Base-by-base conservation (phyloP, 64 coral and sea anemone species). In the Montipora sp. region DNA sequence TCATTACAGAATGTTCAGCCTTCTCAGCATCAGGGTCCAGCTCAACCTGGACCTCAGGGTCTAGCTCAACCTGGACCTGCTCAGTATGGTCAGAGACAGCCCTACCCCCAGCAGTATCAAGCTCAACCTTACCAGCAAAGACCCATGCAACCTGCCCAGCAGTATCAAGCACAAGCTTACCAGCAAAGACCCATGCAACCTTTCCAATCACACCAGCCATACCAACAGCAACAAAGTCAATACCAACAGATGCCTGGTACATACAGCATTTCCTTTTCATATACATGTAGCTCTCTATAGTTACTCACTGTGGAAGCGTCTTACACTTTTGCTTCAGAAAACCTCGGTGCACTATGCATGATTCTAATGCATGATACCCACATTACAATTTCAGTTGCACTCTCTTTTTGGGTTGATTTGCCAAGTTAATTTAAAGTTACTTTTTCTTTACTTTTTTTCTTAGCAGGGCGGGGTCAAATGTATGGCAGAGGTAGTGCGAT, bases 401-500 rank as follows among this genome's bases (percentile, higher is more conserved):
- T 36, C 36, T 36, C 36, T 36, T 36, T 36, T 36, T 36, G 36
- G 36, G 36, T 36, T 36, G 36, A 36, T 36, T 36, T 36, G 36
- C 36, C 36, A 36, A 36, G 36, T 36, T 36, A 36, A 36, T 0
- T 36, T 36, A 36, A 36, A 36, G 36, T 36, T 36, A 2, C 36
- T 36, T 36, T 57, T 57, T 57, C n/a, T 6, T 8, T 57, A 1
- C 6, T 57, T 78, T 68, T 84, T 5, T 47, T 67, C 69, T 18
- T 48, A 71, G 82, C 63, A 21, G 82, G 82, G 7, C 82, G 61
- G 49, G 82, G 82, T 85, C 82, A 85, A 12, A 71, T 85, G 65
- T 85, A 78, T 66, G 51, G 51, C 75, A 51, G 51, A 18, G 48
- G 81, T n/a, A 79, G 68, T 19, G 19, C 90, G 20, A 73, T 23